Percentiles rank a stretch among this genome's conserved stretches.
These are phyloP conservation scores for Abrostola tripartita DNA, from an alignment of 2,888 invertebrate genomes.

Conservation along the genomic window DNA sequence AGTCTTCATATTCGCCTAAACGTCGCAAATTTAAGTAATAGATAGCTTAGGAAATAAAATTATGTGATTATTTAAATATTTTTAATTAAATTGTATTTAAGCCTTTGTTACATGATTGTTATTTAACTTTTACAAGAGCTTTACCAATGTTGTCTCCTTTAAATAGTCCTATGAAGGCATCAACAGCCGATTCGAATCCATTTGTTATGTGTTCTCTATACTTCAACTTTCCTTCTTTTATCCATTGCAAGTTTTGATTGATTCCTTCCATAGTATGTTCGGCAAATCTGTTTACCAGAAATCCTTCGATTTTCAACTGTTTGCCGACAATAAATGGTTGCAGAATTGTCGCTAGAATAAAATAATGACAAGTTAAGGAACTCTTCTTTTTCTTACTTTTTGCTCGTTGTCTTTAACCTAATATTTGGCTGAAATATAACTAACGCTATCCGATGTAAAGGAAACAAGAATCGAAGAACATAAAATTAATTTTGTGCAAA, in stretches of 20 bases:
- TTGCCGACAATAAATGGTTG: conserved; percentile 87
- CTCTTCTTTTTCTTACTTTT: too few relatives aligned
- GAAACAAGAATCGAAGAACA: too few relatives aligned
- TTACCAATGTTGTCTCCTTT: conserved; percentile 90
- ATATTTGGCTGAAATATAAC: too few relatives aligned
- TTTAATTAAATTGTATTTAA: conserved; percentile 29
- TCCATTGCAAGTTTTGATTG: conserved; percentile 89
- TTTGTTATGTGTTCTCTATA: conserved; percentile 90
- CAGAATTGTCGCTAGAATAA: conserved; percentile 74
- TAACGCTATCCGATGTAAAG: too few relatives aligned
- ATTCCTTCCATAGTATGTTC: conserved; percentile 89
- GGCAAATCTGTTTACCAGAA: conserved; percentile 84
- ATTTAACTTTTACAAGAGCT: conserved; percentile 89
- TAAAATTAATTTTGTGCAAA: too few relatives aligned
- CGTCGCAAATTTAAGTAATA: conserved; percentile 65
- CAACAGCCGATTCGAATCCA: conserved; percentile 90
- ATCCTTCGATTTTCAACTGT: conserved; percentile 90
- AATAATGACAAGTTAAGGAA: conserved; percentile 3
- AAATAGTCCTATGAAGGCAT: conserved; percentile 90
- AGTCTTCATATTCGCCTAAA: conserved; percentile 53
- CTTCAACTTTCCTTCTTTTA: conserved; percentile 90
- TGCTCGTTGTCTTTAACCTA: too few relatives aligned
- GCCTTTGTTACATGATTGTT: conserved; percentile 18
- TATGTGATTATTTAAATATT: conserved; percentile 22
- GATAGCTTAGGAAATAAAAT: conserved; percentile 25